Evolutionary conservation across 2,888 invertebrate species (phyloP).

Genomic region (Chloromyia formosa): DNA sequence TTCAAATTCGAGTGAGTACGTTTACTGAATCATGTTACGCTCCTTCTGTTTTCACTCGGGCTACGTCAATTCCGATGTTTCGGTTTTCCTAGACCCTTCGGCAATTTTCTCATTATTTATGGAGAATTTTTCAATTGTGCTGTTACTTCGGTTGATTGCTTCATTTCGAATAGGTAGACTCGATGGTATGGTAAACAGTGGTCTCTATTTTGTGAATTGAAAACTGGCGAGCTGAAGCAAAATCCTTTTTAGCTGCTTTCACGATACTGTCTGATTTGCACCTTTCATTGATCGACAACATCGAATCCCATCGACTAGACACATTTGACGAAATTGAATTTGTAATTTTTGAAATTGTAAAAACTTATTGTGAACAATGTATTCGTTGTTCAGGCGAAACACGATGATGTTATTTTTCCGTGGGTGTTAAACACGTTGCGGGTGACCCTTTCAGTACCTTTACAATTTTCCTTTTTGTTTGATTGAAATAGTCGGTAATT

Average conservation of each 20-base stretch:
- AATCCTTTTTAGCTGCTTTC: not conserved
- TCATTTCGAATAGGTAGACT: not conserved
- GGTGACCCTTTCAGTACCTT: no score
- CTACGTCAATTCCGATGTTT: no score
- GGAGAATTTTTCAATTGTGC: conserved; percentile 42
- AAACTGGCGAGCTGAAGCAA: not conserved
- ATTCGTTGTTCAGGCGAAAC: not conserved
- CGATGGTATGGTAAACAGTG: no score
- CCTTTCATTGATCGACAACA: no score
- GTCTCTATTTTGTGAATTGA: no score
- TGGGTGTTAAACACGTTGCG: no score
- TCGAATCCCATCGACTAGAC: no score
- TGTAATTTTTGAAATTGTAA: conserved; percentile 37
- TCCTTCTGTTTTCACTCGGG: not conserved
- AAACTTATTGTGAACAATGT: not conserved
- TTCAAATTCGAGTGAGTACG: not conserved
- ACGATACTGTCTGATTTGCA: conserved; percentile 24
- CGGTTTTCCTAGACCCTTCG: conserved; percentile 27
- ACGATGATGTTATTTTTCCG: conserved; percentile 5
- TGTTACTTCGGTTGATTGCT: conserved; percentile 46
- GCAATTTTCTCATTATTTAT: conserved; percentile 47
- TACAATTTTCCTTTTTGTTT: no score
- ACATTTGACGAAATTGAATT: conserved; percentile 33
- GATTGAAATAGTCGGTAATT: no score
- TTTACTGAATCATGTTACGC: conserved; percentile 8